phyloP scores from a whole-genome alignment of 2,113 vertebrate species.

The Dicentrarchus labrax region DNA sequence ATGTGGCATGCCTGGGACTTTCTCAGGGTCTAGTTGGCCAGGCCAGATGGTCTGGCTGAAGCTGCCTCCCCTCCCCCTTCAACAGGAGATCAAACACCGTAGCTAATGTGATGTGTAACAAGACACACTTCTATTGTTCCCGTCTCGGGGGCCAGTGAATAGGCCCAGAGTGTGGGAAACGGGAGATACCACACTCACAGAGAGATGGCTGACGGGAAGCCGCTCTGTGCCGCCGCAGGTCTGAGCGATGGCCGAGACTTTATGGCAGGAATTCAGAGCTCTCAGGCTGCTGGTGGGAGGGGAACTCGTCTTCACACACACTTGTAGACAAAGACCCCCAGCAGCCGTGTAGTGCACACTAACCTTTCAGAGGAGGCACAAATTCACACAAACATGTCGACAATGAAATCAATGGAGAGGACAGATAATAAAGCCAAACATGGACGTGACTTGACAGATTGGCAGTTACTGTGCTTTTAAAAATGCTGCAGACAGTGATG shows the following conservation, averaged over 20 bases:
- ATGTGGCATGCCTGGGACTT: slow-evolving; percentile 74
- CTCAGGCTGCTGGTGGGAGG: slow-evolving; percentile 70
- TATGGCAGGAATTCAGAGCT: slow-evolving; percentile 79
- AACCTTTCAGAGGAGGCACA: slow-evolving; percentile 54
- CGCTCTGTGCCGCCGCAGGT: slow-evolving; percentile 63
- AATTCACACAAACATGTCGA: slow-evolving; percentile 60
- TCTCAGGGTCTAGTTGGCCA: slow-evolving; percentile 81
- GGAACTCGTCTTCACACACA: slow-evolving; percentile 75
- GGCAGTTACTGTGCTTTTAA: slow-evolving; percentile 3
- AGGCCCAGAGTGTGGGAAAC: slow-evolving; percentile 91
- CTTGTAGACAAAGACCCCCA: slow-evolving; percentile 74
- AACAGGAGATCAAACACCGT: slow-evolving; percentile 88
- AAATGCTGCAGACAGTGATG: not conserved
- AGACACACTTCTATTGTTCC: slow-evolving; percentile 93
- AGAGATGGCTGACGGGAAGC: slow-evolving; percentile 83
- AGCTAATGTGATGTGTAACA: slow-evolving; percentile 93
- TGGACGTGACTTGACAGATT: slow-evolving; percentile 7
- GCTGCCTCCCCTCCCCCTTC: slow-evolving; percentile 70
- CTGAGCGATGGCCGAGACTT: slow-evolving; percentile 67
- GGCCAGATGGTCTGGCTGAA: slow-evolving; percentile 89
- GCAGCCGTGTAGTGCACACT: slow-evolving; percentile 60
- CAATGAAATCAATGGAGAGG: slow-evolving; percentile 17
- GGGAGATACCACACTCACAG: slow-evolving; percentile 88
- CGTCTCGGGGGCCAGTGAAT: slow-evolving; percentile 83
- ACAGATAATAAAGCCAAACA: slow-evolving; percentile 31